phyloP scores from a whole-genome alignment of 2,888 invertebrate species.

The Drosophila algonquin region DNA sequence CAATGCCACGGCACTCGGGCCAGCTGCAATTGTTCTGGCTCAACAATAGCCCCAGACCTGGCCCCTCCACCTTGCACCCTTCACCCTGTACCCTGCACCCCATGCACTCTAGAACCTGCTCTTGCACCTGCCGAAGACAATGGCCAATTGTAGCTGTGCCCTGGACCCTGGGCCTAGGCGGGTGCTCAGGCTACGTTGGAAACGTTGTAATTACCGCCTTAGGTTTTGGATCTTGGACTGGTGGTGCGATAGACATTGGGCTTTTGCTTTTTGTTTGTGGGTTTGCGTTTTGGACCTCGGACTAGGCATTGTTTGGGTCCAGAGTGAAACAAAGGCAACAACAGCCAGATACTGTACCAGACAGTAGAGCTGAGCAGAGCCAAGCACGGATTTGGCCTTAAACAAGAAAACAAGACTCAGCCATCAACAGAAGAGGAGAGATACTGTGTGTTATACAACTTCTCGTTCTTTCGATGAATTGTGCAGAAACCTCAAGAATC shows the following conservation, averaged over 20 bases:
- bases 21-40: slow-evolving; percentile 63
- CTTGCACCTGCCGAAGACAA: slow-evolving; percentile 53
- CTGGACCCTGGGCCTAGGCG: slow-evolving; percentile 9
- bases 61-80: neutral
- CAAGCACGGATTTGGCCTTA: slow-evolving; percentile 61
- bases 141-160: slow-evolving; percentile 65
- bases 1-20: slow-evolving; percentile 30
- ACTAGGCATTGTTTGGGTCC: slow-evolving; percentile 27
- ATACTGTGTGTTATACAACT: neutral
- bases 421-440: slow-evolving; percentile 12
- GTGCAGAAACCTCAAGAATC: slow-evolving; percentile 1
- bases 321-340: slow-evolving; percentile 23
- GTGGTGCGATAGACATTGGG: neutral
- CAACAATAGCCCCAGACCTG: slow-evolving; percentile 49
- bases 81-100: slow-evolving; percentile 20
- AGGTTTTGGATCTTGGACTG: slow-evolving; percentile 33
- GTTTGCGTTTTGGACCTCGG: slow-evolving; percentile 31
- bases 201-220: slow-evolving; percentile 71
- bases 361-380: slow-evolving; percentile 3
- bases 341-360: slow-evolving; percentile 19
- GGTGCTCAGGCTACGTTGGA: slow-evolving; percentile 10
- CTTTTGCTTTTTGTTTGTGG: neutral
- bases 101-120: slow-evolving; percentile 10
- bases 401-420: slow-evolving; percentile 27
- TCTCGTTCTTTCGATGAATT: neutral